phyloP scores from a whole-genome alignment of 2,797 vertebrate species.

The Tarsius wallacei region DNA sequence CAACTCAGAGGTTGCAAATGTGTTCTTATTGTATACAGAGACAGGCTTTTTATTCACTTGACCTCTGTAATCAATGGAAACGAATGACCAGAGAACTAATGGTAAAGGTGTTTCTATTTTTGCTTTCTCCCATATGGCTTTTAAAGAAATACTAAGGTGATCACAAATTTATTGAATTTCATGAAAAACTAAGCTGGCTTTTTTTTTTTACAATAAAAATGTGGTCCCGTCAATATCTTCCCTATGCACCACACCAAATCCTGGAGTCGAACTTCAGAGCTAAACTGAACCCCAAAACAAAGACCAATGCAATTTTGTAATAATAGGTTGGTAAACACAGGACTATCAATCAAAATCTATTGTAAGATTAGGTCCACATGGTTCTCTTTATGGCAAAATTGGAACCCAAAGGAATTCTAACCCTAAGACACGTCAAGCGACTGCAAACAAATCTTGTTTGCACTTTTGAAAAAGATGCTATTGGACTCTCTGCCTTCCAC shows the following conservation, averaged over 20 bases:
- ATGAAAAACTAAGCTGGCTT: constrained; percentile 12
- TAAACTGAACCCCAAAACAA: constrained; percentile 45
- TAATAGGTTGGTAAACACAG: background rate
- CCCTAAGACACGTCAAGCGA: constrained; percentile 23
- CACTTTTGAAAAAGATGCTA: background rate
- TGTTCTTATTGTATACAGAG: background rate
- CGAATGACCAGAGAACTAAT: constrained; percentile 31
- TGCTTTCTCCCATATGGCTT: background rate
- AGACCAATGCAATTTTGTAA: constrained; percentile 4
- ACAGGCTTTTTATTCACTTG: constrained; percentile 31
- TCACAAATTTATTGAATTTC: constrained; percentile 7
- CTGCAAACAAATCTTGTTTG: background rate
- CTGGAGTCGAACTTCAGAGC: background rate
- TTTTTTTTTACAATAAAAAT: constrained; percentile 22
- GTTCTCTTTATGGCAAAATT: constrained; percentile 35
- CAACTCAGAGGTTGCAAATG: background rate
- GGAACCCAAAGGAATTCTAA: constrained; percentile 6
- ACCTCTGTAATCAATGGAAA: background rate
- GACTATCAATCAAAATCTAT: constrained; percentile 3
- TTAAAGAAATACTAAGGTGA: constrained; percentile 56
- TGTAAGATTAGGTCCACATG: background rate
- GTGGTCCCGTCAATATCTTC: background rate
- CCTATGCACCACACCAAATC: background rate
- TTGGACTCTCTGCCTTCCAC: background rate
- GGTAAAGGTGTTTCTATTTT: constrained; percentile 51